Evolutionary conservation across 1,140 invertebrate species (phyloP).

Genomic region (Maconellicoccus hirsutus): DNA sequence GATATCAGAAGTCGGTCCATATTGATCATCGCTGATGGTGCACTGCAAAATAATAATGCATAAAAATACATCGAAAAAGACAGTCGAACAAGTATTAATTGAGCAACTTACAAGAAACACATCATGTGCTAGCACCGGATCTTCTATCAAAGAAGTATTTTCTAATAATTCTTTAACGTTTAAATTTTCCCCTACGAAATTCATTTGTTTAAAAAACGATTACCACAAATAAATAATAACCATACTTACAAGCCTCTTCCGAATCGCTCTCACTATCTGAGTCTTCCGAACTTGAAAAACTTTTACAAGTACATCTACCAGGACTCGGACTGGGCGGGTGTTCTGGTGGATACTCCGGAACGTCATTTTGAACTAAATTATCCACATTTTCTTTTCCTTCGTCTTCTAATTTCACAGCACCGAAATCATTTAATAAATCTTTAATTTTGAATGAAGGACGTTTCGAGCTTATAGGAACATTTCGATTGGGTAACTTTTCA

Average conservation of each 20-base stretch:
- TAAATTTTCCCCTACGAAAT: neutral
- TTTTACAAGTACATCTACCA: neutral
- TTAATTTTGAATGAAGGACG: neutral
- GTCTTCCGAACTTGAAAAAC: neutral
- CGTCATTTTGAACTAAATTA: neutral
- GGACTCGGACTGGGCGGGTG: neutral
- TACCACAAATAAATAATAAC: too few species aligned
- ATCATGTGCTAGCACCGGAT: neutral
- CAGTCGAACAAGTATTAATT: too few species aligned
- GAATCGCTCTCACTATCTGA: neutral
- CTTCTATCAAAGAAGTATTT: neutral
- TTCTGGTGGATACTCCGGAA: neutral
- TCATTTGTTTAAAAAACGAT: neutral
- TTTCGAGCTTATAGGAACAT: neutral
- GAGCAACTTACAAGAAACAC: neutral
- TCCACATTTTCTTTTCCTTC: neutral
- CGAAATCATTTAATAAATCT: neutral
- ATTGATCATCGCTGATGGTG: constrained; percentile 50
- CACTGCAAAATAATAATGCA: constrained; percentile 11
- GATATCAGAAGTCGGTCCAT: constrained; percentile 61
- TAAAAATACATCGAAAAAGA: too few species aligned
- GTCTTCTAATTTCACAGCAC: neutral
- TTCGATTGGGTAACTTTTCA: neutral
- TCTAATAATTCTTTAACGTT: neutral
- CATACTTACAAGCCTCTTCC: neutral